These are phyloP conservation scores for Platanista minor DNA, from an alignment of 2,113 vertebrate species.

Conservation along the genomic window DNA sequence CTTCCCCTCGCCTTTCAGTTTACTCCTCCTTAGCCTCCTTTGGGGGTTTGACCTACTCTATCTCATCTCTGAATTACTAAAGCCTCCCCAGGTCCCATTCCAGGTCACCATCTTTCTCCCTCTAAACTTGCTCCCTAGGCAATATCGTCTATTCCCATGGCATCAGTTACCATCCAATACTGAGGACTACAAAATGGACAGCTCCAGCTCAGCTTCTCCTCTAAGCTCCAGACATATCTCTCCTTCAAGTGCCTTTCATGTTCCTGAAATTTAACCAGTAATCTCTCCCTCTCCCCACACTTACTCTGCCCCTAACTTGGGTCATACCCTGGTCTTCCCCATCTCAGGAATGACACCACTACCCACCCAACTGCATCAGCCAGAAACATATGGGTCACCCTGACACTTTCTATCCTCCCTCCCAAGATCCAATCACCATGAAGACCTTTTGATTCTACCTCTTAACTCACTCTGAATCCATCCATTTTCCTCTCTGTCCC, in stretches of 20 bases:
- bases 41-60: background rate
- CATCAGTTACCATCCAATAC: background rate
- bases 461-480: background rate
- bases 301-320: background rate
- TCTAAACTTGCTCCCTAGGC: background rate
- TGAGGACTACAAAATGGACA: background rate
- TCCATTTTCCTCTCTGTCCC: background rate
- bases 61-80: background rate
- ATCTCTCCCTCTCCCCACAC: background rate
- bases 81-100: background rate
- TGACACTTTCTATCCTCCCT: background rate
- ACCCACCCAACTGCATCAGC: background rate
- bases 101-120: background rate
- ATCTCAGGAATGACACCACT: background rate
- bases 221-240: background rate
- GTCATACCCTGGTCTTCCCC: background rate
- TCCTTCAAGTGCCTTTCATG: background rate
- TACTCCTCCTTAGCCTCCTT: background rate
- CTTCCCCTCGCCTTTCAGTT: background rate
- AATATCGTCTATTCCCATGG: background rate
- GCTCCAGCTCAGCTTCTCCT: background rate
- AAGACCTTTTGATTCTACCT: background rate
- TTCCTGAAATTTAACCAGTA: background rate
- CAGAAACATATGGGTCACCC: background rate
- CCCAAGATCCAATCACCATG: background rate